Base-by-base conservation (phyloP, 2,888 invertebrate species). In the Ariolimax columbianus region DNA sequence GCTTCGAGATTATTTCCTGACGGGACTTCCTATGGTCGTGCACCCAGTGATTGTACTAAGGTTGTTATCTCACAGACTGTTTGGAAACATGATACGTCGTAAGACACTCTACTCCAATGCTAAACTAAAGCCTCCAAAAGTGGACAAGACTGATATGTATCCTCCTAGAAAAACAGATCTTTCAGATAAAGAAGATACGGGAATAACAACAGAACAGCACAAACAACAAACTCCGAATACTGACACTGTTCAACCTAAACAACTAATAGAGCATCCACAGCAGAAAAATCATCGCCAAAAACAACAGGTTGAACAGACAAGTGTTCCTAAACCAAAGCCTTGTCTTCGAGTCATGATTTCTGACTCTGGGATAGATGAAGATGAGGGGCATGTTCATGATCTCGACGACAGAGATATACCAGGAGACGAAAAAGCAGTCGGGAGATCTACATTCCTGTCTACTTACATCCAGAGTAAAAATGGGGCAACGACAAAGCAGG, bases 11-110 rank as follows among this genome's bases (percentile, higher is more conserved):
- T 91, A 91, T 81, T 89, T 94, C 23, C 90, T 94, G 72, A 91
- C 92, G 86, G 92, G 92, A 19, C 93, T 95, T 86, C 95, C 95
- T 2, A 93, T 95, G 88, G 94, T 95, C 19, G 94, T 95, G 80
- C 95, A 95, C 91, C 95, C 95, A 1, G 94, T 95, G 59, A 95
- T 95, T 80, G 93, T 95, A 66, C 92, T 95, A 68, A 93, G 95
- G 38, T 93, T 95, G 77, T 93, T 95, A 51, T 95, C 95, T 86
- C 95, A 95, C 91, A 94, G 95, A 85, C 93, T 95, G 86, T 95
- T 95, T 84, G 95, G 95, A 75, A 95, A 95, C 84, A 94, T 94
- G 95, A 94, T 95, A 63, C 94, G 95, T 19, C 92, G 95, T 85
- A 93, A 94, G 94, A 91, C 90, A 26, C 86, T 89, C 40, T 86